Evolutionary conservation across 2,797 vertebrate species (phyloP).

Genomic region (Phrynocephalus vlangalii): DNA sequence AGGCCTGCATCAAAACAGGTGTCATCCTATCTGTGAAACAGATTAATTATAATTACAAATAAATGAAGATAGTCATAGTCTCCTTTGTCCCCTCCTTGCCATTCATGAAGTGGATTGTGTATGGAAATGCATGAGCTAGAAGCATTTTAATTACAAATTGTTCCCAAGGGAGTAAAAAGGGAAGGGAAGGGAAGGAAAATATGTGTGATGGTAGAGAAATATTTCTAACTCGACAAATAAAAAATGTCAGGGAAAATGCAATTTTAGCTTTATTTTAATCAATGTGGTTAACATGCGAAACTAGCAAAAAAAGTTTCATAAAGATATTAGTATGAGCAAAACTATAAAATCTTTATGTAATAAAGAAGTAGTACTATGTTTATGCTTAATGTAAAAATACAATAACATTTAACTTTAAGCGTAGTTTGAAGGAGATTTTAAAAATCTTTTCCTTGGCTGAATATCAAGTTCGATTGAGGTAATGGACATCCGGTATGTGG

Average conservation of each 20-base stretch:
- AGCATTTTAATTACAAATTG: too few relatives aligned
- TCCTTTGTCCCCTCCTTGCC: too few relatives aligned
- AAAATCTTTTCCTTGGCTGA: conserved; percentile 21
- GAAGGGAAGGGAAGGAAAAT: too few relatives aligned
- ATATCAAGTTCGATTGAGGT: conserved; percentile 18
- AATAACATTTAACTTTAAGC: conserved; percentile 46
- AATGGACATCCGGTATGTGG: not conserved
- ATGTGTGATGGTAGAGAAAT: not conserved
- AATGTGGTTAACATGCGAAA: conserved; percentile 30
- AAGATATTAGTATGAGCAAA: not conserved
- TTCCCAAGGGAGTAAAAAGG: too few relatives aligned
- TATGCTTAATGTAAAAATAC: conserved; percentile 44
- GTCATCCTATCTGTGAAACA: too few relatives aligned
- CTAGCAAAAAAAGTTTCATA: conserved; percentile 9
- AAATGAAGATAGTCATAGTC: too few relatives aligned
- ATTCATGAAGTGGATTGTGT: too few relatives aligned
- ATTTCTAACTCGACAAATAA: conserved; percentile 3
- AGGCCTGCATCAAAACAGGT: too few relatives aligned
- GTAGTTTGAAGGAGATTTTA: conserved; percentile 45
- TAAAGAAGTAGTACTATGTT: conserved; percentile 26
- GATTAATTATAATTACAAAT: too few relatives aligned
- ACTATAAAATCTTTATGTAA: conserved; percentile 5
- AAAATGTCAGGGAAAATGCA: not conserved
- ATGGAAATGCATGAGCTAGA: too few relatives aligned
- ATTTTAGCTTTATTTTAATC: conserved; percentile 31